Evolutionary conservation across 2,113 vertebrate genomes (phyloP).

Genomic region (Plecturocebus donacophilus): DNA sequence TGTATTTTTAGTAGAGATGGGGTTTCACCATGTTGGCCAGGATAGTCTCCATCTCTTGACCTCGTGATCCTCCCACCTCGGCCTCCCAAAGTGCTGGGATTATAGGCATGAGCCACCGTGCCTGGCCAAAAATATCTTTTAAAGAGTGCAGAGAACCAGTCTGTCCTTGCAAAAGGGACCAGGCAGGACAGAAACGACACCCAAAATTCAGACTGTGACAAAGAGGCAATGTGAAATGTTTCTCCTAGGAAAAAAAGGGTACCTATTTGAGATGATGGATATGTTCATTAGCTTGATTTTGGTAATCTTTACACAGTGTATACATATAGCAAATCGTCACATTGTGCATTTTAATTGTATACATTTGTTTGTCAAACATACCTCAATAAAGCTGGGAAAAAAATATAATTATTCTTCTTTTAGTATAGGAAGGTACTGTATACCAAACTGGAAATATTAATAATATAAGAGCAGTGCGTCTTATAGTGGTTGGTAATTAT

Average conservation of each 20-base stretch:
- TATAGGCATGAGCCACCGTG: too few species aligned
- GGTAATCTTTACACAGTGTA: neutral
- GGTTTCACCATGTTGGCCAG: too few species aligned
- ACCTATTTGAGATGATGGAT: neutral
- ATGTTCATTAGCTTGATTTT: neutral
- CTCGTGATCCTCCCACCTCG: too few species aligned
- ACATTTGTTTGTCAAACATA: neutral
- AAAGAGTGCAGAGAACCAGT: neutral
- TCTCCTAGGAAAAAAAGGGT: neutral
- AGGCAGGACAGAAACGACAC: neutral
- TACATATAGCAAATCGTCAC: neutral
- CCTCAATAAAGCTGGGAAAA: neutral
- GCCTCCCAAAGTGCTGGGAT: too few species aligned
- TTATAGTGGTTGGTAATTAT: too few species aligned
- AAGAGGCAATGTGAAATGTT: neutral
- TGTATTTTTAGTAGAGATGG: too few species aligned
- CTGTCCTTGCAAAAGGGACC: neutral
- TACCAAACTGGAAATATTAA: constrained; percentile 10
- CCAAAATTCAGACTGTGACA: constrained; percentile 37
- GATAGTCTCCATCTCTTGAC: too few species aligned
- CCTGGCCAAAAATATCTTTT: neutral
- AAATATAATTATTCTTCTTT: neutral
- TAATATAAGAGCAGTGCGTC: neutral
- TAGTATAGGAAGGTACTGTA: neutral
- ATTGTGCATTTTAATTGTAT: neutral